These are phyloP conservation scores for Cavia aperea DNA, from an alignment of 2,113 vertebrate genomes.

Conservation along the genomic window DNA sequence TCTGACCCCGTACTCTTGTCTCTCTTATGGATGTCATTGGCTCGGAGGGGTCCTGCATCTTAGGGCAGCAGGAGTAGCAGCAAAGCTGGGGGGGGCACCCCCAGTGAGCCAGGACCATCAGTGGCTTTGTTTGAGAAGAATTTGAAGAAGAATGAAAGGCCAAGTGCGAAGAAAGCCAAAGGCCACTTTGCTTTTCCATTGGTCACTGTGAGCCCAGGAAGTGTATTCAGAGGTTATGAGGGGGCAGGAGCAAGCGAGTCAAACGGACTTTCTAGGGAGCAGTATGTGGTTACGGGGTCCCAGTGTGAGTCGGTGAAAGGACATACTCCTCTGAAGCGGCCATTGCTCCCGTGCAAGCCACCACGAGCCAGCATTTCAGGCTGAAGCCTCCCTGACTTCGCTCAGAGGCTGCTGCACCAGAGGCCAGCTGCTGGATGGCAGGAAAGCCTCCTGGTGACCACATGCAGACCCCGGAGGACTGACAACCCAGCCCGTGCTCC, in stretches of 20 bases:
- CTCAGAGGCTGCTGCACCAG: rapidly evolving
- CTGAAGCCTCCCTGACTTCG: not conserved
- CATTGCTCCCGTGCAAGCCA: not conserved
- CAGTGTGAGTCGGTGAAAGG: not conserved
- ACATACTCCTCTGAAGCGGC: not conserved
- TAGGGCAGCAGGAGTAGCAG: not conserved
- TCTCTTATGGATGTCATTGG: rapidly evolving
- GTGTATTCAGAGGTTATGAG: not conserved
- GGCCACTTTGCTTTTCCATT: not conserved
- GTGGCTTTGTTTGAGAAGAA: not conserved
- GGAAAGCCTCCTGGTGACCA: not conserved
- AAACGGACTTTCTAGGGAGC: not conserved
- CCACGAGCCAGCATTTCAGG: not conserved
- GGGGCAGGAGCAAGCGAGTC: not conserved
- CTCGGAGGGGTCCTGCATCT: not conserved
- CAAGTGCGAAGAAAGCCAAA: not conserved
- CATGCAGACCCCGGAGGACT: not conserved
- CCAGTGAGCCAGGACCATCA: not conserved
- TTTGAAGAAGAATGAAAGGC: not conserved
- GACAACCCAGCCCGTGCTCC: not conserved
- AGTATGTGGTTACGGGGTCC: not conserved
- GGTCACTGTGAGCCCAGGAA: not conserved
- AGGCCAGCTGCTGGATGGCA: not conserved
- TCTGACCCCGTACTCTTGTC: not conserved
- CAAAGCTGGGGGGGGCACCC: rapidly evolving